Evolutionary conservation across 2,113 vertebrate species (phyloP), one percentile per base, ranked within the genome.

Genomic region (Macroglossus sobrinus): DNA sequence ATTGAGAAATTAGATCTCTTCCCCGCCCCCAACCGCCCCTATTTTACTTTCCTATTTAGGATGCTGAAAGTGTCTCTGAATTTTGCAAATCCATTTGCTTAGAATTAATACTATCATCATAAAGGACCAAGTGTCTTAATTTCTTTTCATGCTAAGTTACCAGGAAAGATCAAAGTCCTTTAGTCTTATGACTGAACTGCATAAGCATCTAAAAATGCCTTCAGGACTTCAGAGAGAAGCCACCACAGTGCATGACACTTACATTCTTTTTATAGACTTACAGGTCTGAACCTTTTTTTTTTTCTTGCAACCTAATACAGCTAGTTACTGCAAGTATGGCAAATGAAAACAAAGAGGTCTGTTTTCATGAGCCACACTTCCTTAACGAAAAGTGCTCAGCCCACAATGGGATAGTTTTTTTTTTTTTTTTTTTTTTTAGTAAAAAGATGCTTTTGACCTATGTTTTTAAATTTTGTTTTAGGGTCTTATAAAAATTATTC

Each of bases 181-280:
- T 92, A 38, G 26, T 96, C 75, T 97, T 93, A 55, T 94, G 95
- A 97, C 94, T 91, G 84, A 98, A 97, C 82, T 95, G 75, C 94
- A 93, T 59, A 96, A 97, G 76, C 85, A 97, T 94, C 96, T 97
- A 91, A 96, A 98, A 97, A 97, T 86, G 59, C 96, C 94, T 97
- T 91, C 45, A 93, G 96, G 95, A 93, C 89, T 94, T 97, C 38
- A 96, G 22, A 97, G 78, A 97, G 96, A 96, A 97, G 80, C 71
- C 7, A 28, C 93, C 74, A 7, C 50, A 59, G 33, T 71, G 24
- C 76, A 61, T 50, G 63, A 63, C 40, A 79, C 59, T 78, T 75
- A 90, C 13, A 35, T 88, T 87, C 9, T 93, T 98, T 97, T 98
- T 53, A 76, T 88, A 97, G 94, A 79, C 95, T 96, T 95, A 57